These are phyloP conservation scores for Trichonephila clavipes DNA, from an alignment of 1,140 invertebrate genomes.

Conservation along the genomic window DNA sequence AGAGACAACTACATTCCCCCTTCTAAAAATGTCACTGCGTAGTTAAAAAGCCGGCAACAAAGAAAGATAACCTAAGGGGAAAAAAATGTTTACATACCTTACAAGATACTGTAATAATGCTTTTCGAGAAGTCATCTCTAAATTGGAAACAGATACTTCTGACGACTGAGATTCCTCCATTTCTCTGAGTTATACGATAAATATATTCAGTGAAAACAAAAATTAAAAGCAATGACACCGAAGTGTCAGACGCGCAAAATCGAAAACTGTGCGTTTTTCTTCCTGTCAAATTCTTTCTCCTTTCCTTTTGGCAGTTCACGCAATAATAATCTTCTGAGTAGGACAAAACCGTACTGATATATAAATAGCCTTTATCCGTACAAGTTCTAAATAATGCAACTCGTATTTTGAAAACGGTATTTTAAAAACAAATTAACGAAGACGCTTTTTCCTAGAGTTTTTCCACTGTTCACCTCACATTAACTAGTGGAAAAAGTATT, in stretches of 20 bases:
- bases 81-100: constrained; percentile 42
- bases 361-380: constrained; percentile 44
- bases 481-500: constrained; percentile 57
- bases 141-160: background rate
- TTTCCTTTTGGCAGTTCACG: background rate
- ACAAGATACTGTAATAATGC: constrained; percentile 64
- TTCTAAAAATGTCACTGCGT: background rate
- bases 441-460: constrained; percentile 14
- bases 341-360: constrained; percentile 36
- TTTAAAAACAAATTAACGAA: background rate
- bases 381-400: background rate
- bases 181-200: background rate
- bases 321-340: constrained; percentile 27
- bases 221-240: constrained; percentile 24
- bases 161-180: constrained; percentile 30
- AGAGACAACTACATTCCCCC: background rate
- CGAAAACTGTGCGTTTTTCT: background rate
- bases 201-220: background rate
- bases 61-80: background rate
- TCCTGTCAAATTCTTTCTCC: constrained; percentile 3
- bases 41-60: background rate
- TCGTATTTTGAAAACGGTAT: constrained; percentile 5
- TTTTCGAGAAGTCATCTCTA: constrained; percentile 68
- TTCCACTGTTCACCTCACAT: background rate
- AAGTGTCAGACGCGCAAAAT: background rate